Conservation (phyloP, 2,113 vertebrate genomes). For the Balaeniceps rex region DNA sequence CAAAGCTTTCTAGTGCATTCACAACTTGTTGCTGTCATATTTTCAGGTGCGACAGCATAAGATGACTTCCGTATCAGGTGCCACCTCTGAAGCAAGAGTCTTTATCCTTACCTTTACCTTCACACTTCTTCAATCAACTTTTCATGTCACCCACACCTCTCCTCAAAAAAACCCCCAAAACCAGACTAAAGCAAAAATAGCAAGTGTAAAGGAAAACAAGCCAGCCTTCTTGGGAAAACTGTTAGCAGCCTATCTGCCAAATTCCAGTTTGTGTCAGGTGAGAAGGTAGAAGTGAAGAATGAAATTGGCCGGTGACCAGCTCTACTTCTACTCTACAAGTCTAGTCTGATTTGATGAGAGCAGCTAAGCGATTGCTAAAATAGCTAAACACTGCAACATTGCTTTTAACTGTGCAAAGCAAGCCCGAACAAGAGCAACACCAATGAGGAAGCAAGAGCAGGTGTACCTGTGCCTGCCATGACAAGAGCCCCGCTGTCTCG, state of each 20-base stretch:
- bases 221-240: neutral
- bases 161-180: neutral
- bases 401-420: neutral
- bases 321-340: neutral
- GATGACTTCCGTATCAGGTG: neutral
- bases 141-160: neutral
- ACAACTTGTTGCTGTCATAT: neutral
- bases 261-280: neutral
- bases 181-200: neutral
- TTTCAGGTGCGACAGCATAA: neutral
- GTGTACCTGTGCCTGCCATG: neutral
- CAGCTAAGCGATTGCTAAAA: neutral
- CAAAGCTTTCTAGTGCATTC: neutral
- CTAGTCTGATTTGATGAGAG: neutral
- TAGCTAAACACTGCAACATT: neutral
- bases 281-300: neutral
- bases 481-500: neutral
- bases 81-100: neutral
- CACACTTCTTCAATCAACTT: neutral
- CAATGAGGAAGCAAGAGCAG: neutral
- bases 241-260: neutral
- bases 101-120: neutral
- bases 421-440: conserved; percentile 7
- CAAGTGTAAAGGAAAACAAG: neutral
- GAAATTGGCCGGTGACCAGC: neutral